Evolutionary conservation across 2,113 vertebrate species (phyloP).

Genomic region (Himantopus leucocephalus): DNA sequence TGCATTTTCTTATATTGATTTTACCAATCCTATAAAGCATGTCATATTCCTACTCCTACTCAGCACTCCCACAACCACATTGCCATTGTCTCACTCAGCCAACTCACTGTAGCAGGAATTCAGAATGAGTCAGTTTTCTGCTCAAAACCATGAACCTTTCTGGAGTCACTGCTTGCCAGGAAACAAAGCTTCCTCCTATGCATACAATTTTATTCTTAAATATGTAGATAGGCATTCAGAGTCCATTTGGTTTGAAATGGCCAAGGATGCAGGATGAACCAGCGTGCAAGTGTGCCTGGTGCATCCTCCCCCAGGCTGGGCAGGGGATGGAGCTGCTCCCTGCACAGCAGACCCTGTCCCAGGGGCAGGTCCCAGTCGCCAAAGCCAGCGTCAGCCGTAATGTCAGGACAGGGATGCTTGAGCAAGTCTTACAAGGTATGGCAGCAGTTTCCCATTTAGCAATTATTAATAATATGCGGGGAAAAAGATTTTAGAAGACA

Average conservation of each 20-base stretch:
- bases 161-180: background rate
- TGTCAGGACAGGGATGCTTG: background rate
- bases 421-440: background rate
- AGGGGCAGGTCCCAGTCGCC: too few relatives aligned
- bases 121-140: background rate
- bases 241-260: background rate
- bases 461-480: background rate
- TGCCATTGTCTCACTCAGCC: background rate
- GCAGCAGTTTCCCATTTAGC: background rate
- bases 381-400: background rate
- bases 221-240: background rate
- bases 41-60: background rate
- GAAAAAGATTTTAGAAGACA: background rate
- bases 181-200: background rate
- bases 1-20: background rate
- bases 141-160: background rate
- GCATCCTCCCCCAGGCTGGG: background rate
- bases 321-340: background rate
- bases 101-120: background rate
- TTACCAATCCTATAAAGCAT: background rate
- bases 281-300: rapidly evolving
- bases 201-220: background rate
- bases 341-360: background rate
- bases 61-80: background rate
- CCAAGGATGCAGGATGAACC: background rate